Percentiles rank a stretch among this genome's conserved stretches.
Evolutionary conservation across 2,888 invertebrate genomes (phyloP).

Genomic region (Pristionchus maxplancki): DNA sequence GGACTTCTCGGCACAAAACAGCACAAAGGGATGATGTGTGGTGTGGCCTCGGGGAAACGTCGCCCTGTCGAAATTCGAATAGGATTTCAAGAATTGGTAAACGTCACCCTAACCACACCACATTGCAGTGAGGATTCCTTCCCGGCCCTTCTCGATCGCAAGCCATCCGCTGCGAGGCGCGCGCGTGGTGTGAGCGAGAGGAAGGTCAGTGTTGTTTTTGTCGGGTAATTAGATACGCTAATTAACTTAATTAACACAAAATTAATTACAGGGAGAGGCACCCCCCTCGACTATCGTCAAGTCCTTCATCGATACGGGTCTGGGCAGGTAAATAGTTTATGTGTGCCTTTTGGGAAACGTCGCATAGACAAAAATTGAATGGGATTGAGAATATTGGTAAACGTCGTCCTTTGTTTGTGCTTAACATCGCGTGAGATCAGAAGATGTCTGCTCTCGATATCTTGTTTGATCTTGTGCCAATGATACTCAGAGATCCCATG

Average conservation of each 20-base stretch:
- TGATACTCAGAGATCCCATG: not conserved
- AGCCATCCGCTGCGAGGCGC: slow-evolving; percentile 45
- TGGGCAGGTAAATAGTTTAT: slow-evolving; percentile 17
- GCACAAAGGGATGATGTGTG: not conserved
- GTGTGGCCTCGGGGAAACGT: not conserved
- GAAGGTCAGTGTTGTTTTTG: slow-evolving; percentile 23
- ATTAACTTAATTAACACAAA: slow-evolving; percentile 6
- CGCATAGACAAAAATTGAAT: no score
- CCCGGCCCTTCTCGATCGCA: slow-evolving; percentile 45
- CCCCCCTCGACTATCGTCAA: slow-evolving; percentile 45
- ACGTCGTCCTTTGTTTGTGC: not conserved
- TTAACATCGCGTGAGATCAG: not conserved
- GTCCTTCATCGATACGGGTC: slow-evolving; percentile 45
- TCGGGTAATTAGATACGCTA: not conserved
- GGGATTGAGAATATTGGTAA: not conserved
- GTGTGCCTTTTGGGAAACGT: not conserved
- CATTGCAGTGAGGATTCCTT: slow-evolving; percentile 42
- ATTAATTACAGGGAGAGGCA: slow-evolving; percentile 41
- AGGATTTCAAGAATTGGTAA: not conserved
- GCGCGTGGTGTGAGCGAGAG: slow-evolving; percentile 46
- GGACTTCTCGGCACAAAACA: no score
- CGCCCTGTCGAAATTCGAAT: not conserved
- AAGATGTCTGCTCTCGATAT: not conserved
- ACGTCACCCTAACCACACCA: not conserved
- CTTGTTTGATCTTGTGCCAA: not conserved